Base-by-base conservation (phyloP, 2,797 vertebrate genomes). In the Lacerta agilis region DNA sequence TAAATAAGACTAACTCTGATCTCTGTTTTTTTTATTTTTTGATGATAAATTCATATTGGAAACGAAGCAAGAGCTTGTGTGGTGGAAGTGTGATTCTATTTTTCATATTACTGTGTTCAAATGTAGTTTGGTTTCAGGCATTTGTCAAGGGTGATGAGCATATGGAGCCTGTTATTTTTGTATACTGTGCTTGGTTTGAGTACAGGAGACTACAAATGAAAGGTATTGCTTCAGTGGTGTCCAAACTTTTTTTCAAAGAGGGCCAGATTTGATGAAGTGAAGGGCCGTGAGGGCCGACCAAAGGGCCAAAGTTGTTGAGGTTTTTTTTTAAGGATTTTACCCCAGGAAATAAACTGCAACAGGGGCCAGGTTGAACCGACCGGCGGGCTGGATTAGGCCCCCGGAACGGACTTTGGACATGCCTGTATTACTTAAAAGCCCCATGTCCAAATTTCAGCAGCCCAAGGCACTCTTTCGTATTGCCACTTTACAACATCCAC, bases 151-250 rank as follows among this genome's bases (percentile, higher is more conserved):
- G 17, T 17, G 33, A 45, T 33, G 36, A 78, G 10, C 71, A 2
- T 58, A 58, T 15, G 58, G 27, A 55, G 75, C 41, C 69, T 67
- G 58, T 89, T 85, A 58, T 88, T 89, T 89, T 69, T 73, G 36
- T 88, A 85, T 89, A 76, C 71, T n/a, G n/a, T n/a, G n/a, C n/a
- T 73, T 81, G 88, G 78, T 67, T 66, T 75, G 69, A 76, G 25
- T 76, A 76, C 61, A 76, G 73, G 64, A 81, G 49, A 85, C 8
- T 61, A 58, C 85, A 55, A 86, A 85, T 71, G 77, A 93, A 89
- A 82, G 1, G 45, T 13, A 49, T 49, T 13, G 13, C 45, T 49
- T 49, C 45, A 49, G 45, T 49, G 45, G 10, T 49, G 10, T 49
- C 45, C 45, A 49, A 49, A 49, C 45, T 11, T 49, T 49, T 49